Conservation (phyloP, 2,888 invertebrate genomes). For the Blera fallax region DNA sequence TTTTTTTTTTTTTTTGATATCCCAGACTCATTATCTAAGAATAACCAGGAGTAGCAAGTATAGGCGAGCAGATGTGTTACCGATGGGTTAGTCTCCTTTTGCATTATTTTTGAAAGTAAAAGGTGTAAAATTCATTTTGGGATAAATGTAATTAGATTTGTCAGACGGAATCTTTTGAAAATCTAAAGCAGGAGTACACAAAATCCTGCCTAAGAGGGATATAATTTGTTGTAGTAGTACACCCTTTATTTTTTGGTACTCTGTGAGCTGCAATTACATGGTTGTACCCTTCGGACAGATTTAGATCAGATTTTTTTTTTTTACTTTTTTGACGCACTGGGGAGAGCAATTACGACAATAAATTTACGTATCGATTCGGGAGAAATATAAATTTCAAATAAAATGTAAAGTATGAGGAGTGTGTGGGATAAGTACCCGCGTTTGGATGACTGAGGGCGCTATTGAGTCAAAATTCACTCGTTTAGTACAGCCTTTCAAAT, state of each 20-base stretch:
- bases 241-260: conserved; percentile 15
- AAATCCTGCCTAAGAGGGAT: conserved; percentile 10
- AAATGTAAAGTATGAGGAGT: too few species aligned
- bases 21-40: conserved; percentile 52
- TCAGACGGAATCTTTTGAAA: conserved; percentile 56
- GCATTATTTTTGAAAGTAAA: conserved; percentile 28
- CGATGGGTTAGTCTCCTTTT: conserved; percentile 17
- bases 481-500: too few species aligned
- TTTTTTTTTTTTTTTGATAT: conserved; percentile 8
- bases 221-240: conserved; percentile 33
- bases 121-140: conserved; percentile 67
- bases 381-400: too few species aligned
- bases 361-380: background rate
- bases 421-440: too few species aligned
- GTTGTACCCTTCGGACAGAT: conserved; percentile 50
- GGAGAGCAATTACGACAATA: background rate
- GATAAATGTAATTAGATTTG: conserved; percentile 69
- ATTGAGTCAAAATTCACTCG: too few species aligned
- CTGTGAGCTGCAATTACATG: conserved; percentile 61
- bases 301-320: too few species aligned
- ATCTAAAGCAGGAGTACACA: conserved; percentile 7
- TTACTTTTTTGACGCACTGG: background rate
- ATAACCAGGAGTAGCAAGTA: conserved; percentile 27
- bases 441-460: too few species aligned
- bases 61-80: conserved; percentile 50